These are phyloP conservation scores for Nanger granti DNA, from an alignment of 2,113 vertebrate species.

Conservation along the genomic window DNA sequence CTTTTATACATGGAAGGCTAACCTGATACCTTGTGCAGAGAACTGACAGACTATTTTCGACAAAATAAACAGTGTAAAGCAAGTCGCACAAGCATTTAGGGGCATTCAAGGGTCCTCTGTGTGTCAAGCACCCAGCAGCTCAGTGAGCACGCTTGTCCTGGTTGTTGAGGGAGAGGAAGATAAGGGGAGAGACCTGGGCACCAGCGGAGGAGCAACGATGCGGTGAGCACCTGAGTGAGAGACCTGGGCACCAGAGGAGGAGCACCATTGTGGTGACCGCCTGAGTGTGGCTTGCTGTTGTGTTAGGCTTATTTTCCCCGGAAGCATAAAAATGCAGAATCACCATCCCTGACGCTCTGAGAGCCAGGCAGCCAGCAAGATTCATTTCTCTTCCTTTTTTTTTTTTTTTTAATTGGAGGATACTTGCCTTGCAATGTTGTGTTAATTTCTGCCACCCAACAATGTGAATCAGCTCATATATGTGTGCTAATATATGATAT, in stretches of 20 bases:
- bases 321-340: background rate
- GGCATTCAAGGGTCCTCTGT: background rate
- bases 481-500: background rate
- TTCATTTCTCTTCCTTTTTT: background rate
- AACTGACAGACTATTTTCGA: background rate
- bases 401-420: background rate
- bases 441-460: background rate
- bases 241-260: no score
- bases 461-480: background rate
- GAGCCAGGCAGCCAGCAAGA: background rate
- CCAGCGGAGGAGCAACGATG: background rate
- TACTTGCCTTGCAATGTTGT: background rate
- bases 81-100: background rate
- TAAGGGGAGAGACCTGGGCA: background rate
- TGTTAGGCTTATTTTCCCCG: background rate
- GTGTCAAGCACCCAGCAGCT: background rate
- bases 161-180: background rate
- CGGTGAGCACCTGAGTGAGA: background rate
- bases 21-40: slow-evolving; percentile 9
- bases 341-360: background rate
- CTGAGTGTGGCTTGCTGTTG: background rate
- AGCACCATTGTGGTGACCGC: background rate
- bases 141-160: background rate
- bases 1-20: slow-evolving; percentile 27
- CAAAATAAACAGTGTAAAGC: slow-evolving; percentile 8